Evolutionary conservation across 2,113 vertebrate genomes (phyloP), one percentile per base, ranked within the genome.

Genomic region (Vimba vimba): DNA sequence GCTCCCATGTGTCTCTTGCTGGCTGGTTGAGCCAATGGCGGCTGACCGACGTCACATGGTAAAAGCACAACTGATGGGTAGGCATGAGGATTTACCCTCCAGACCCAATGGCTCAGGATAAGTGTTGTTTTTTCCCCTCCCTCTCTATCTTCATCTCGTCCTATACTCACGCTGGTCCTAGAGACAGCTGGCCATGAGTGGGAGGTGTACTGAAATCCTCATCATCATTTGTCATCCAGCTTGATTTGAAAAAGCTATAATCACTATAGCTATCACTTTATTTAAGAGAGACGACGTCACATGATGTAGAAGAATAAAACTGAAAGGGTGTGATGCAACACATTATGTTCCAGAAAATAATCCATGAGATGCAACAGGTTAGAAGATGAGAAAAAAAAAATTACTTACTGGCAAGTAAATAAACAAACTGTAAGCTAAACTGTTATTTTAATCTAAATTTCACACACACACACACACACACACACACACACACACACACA

Each of bases 51-150:
- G 88, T 95, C 94, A 94, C 92, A 90, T 73, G 21, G 91, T 93
- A 94, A 94, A 94, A 94, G 93, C 93, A 94, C 92, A 94, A 92
- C 91, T 88, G 91, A 94, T 92, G 92, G 92, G 88, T 90, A 83
- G 90, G 87, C 89, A 69, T 83, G 73, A 77, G 92, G 95, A 95
- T 95, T 95, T 95, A 95, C 92, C 92, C 92, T 91, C 81, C 91
- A 92, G 88, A 93, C 88, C 91, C 92, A 89, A 33, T 90, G 88
- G 92, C 91, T 93, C 92, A 93, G 92, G 92, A 94, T 94, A 92
- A 94, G 93, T 94, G 91, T 92, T 92, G 91, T 91, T 92, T 89
- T 85, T 45, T 27, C 27, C 74, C 77, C 50, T 60, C 68, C 27
- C 64, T 69, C 77, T 66, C 77, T 59, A 60, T 74, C 59, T 50